Base-by-base conservation (phyloP, 2,888 invertebrate species). In the Orthonychiurus folsomi region DNA sequence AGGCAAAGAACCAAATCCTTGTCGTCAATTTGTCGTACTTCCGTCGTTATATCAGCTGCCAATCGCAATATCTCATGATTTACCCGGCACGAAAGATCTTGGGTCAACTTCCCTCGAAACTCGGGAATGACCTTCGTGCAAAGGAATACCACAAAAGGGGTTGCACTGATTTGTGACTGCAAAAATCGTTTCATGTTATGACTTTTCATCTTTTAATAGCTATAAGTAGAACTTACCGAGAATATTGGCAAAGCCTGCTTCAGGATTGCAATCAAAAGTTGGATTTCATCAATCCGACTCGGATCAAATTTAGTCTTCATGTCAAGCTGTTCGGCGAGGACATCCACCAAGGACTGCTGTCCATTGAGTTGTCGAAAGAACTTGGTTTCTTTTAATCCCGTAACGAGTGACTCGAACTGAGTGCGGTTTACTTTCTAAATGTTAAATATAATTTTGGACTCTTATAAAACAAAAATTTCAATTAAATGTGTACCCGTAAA, bases 321-420 rank as follows among this genome's bases (percentile, higher is more conserved):
- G 76, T 93, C 92, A 15, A 92, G 89, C 75, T 93, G 87, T 69
- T 91, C 88, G 20, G 86, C 85, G 15, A 93, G 86, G 69, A 94
- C 83, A 71, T 90, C 87, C 12, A 93, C 85, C 28, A 96, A 79
- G 76, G 92, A 89, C 70, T 89, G 88, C 75, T 93, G 89, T 2
- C 94, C 94, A 56, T 82, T 82, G 18, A 89, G 82, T 5, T 91
- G 88, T 71, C 86, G 86, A 57, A 90, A 88, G 56, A 89, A 81
- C 76, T 87, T 86, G 12, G 94, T 87, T 78, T 86, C 84, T 27
- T 86, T 85, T 72, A 96, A 80, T 70, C 93, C 83, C 56, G 86
- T 86, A 87, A 96, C 90, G 64, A 95, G 85, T 66, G 86, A 83
- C 73, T 90, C 86, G 79, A 95, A 94, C 79, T 96, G 95, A 72